These are phyloP conservation scores for Lycopodina hypogea DNA, from an alignment of 37 sponge, comb jelly and placozoan species.

Conservation along the genomic window DNA sequence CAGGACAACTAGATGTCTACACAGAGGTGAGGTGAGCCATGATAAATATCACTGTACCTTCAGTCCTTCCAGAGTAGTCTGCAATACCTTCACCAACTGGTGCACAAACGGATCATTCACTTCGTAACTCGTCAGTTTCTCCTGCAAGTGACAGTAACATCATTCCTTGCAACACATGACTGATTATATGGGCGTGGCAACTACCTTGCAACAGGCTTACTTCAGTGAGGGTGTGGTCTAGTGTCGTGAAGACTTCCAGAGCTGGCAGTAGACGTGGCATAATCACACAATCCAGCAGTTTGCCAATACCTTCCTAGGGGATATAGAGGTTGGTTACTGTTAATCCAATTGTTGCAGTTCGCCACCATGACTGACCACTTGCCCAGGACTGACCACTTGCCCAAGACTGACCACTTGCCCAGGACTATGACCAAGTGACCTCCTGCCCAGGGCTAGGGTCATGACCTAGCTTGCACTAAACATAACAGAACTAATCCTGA, in stretches of 20 bases:
- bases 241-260: conserved; percentile 43
- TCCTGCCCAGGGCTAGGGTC: too few relatives aligned
- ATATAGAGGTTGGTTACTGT: neutral
- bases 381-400: too few relatives aligned
- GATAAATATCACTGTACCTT: conserved; percentile 49
- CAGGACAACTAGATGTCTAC: too few relatives aligned
- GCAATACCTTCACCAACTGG: conserved; percentile 48
- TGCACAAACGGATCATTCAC: conserved; percentile 83
- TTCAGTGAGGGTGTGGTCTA: conserved; percentile 63
- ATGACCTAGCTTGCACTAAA: too few relatives aligned
- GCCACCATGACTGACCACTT: too few relatives aligned
- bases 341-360: neutral
- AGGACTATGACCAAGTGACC: too few relatives aligned
- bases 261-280: conserved; percentile 42
- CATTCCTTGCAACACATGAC: neutral
- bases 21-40: too few relatives aligned
- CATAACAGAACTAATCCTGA: too few relatives aligned
- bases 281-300: conserved; percentile 31
- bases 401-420: too few relatives aligned
- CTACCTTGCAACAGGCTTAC: conserved; percentile 16
- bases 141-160: conserved; percentile 25
- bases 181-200: neutral
- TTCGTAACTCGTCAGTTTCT: conserved; percentile 59
- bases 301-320: conserved; percentile 32
- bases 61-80: conserved; percentile 36